Evolutionary conservation across 2,888 invertebrate genomes (phyloP).

Genomic region (Diaperis boleti): DNA sequence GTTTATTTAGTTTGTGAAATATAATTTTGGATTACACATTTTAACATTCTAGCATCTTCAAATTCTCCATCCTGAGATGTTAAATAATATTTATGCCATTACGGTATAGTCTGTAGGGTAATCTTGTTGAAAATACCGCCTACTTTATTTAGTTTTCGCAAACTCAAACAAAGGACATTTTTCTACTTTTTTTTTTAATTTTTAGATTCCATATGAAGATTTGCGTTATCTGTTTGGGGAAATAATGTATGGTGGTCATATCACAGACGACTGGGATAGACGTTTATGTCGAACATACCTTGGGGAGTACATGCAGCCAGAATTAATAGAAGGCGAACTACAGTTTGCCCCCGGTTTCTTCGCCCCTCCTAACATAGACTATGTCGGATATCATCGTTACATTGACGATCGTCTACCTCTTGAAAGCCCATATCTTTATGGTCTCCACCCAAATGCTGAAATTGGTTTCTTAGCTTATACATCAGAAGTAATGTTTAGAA

Average conservation of each 20-base stretch:
- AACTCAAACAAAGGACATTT: background rate
- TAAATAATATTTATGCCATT: no score
- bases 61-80: no score
- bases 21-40: no score
- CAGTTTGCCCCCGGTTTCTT: constrained; percentile 86
- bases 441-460: constrained; percentile 94
- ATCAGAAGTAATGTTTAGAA: constrained; percentile 86
- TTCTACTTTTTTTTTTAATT: background rate
- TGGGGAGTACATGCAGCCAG: constrained; percentile 88
- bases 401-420: constrained; percentile 88
- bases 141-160: no score
- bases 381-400: constrained; percentile 87
- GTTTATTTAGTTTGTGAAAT: no score
- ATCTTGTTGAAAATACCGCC: no score
- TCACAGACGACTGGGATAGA: constrained; percentile 96
- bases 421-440: constrained; percentile 92
- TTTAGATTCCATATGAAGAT: constrained; percentile 89
- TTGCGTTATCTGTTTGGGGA: constrained; percentile 94
- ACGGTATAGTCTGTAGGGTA: no score
- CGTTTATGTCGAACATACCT: constrained; percentile 88
- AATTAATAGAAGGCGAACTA: constrained; percentile 89
- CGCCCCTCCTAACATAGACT: constrained; percentile 90
- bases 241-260: constrained; percentile 98
- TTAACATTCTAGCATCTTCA: no score
- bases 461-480: constrained; percentile 92